Conservation (phyloP, 2,888 invertebrate species). For the Tenthredo scrophulariae region DNA sequence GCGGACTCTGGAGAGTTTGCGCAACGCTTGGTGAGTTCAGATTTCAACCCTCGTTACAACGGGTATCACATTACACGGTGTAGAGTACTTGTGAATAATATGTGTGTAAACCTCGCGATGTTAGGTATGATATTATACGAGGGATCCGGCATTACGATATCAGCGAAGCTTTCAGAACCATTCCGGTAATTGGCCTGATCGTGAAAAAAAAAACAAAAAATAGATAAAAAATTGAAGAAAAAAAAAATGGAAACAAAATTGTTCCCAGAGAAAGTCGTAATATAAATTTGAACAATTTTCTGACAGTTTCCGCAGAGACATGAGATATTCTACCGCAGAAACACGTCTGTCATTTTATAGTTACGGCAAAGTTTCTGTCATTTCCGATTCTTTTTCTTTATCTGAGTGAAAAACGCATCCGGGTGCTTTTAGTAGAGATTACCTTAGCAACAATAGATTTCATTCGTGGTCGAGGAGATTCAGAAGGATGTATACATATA, state of each 20-base stretch:
- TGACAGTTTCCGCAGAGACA: background rate
- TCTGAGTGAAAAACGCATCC: background rate
- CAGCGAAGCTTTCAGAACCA: background rate
- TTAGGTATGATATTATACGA: background rate
- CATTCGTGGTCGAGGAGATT: background rate
- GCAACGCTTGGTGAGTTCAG: conserved; percentile 87
- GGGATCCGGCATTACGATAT: background rate
- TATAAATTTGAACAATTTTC: background rate
- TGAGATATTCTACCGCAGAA: background rate
- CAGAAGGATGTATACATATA: conserved; percentile 8
- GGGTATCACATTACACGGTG: conserved; percentile 15
- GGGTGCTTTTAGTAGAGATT: conserved; percentile 14
- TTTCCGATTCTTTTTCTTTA: background rate
- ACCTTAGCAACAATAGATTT: background rate
- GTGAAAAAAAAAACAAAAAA: background rate
- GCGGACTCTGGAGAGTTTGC: conserved; percentile 91
- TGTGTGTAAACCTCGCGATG: background rate
- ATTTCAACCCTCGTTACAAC: conserved; percentile 3
- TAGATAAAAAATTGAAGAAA: too few species aligned
- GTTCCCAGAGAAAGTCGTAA: background rate
- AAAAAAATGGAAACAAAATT: background rate
- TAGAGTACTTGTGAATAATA: conserved; percentile 15
- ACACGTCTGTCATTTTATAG: background rate
- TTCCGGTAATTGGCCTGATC: background rate
- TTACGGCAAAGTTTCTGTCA: background rate